Base-by-base conservation (phyloP, 2,888 invertebrate genomes). In the Bruchidius siliquastri region DNA sequence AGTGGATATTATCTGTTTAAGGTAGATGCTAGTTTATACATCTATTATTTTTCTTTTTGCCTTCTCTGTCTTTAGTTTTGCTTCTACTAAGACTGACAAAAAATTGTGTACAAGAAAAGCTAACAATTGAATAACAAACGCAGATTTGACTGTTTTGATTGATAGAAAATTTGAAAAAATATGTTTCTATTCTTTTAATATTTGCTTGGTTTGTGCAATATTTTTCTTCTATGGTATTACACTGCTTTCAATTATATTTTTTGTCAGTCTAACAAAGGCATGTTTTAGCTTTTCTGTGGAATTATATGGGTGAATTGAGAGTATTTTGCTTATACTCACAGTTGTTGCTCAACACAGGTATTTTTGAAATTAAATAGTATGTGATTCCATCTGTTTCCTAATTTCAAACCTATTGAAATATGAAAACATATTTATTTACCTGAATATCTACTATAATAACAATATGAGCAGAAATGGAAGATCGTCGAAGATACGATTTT, bases 1-100 rank as follows among this genome's bases (percentile, higher is more conserved):
- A 80, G 81, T 82, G 79, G 79, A 72, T 78, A 79, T 74, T 78
- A 80, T 75, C 76, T 79, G 67, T 79, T 80, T 75, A 79, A 80
- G 79, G 77, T 79, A 80, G 75, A 74, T 74, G 71, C 74, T 77
- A 75, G 76, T 72, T 74, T 71, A 69, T 22, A 69, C n/a, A 18
- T 49, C 13, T 49, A 3, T 49, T 49, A 49, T 72, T 72, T 75
- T 21, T 68, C 32, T 72, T 30, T 21, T 70, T 71, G 8, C 10
- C 22, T 73, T 72, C 18, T 1, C 49, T 49, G 8, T 18, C 49
- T 49, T 49, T 49, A 49, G 49, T 49, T 49, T 49, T 49, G 49
- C 49, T 49, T 49, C 49, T 49, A 4, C 18, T 49, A 49, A 13
- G 49, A 49, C 18, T 49, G 49, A 49, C 18, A 49, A 49, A 49